phyloP scores from a whole-genome alignment of 2,797 vertebrate genomes.

The Parotocinclus haroldoi region DNA sequence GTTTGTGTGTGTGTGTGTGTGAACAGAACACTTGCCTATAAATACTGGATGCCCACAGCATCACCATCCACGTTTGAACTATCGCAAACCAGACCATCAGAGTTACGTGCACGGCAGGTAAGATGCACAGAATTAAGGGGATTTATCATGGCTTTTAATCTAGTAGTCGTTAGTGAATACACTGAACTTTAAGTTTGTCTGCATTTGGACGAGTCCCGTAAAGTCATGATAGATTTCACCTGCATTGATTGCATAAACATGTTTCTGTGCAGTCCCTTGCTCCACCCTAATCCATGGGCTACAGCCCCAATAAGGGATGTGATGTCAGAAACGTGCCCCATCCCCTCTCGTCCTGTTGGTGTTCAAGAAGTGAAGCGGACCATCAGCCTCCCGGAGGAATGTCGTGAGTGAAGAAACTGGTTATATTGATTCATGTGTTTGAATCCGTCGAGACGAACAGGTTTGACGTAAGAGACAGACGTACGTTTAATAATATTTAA shows the following conservation, averaged over 20 bases:
- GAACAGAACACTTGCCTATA: background rate
- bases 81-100: background rate
- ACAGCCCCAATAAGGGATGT: slow-evolving; percentile 35
- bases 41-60: background rate
- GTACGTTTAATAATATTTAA: no score
- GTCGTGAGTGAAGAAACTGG: slow-evolving; percentile 72
- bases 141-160: no score
- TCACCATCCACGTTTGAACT: background rate
- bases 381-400: slow-evolving; percentile 84
- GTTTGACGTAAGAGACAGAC: background rate
- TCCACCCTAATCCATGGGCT: background rate
- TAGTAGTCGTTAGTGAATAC: no score
- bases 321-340: slow-evolving; percentile 58
- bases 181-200: no score
- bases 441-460: background rate
- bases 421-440: background rate
- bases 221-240: no score
- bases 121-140: background rate
- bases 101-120: slow-evolving; percentile 2
- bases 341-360: slow-evolving; percentile 5
- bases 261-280: background rate
- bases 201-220: no score
- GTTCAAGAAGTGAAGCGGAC: slow-evolving; percentile 74
- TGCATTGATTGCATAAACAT: background rate
- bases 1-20: slow-evolving; percentile 8